Conservation (phyloP, 2,888 invertebrate species). For the Linnaemya tessellans region DNA sequence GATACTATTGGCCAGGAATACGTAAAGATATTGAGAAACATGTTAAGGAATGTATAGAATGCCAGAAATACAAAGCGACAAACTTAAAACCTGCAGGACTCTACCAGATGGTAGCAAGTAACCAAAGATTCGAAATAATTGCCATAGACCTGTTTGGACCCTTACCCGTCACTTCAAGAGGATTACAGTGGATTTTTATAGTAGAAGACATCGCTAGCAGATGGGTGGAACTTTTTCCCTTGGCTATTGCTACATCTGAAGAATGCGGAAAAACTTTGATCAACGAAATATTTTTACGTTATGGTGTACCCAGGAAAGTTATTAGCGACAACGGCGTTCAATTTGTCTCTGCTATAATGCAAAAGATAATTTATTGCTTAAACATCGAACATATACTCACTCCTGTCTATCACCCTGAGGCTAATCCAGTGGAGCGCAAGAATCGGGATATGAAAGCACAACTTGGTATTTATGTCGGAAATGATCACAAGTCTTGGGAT, state of each 20-base stretch:
- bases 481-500: no score
- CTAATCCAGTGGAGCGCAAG: no score
- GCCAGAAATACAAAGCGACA: slow-evolving; percentile 64
- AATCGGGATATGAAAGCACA: no score
- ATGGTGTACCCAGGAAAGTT: neutral
- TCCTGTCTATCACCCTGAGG: no score
- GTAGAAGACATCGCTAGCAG: neutral
- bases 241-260: neutral
- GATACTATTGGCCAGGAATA: slow-evolving; percentile 37
- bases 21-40: slow-evolving; percentile 17
- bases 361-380: neutral
- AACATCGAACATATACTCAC: no score
- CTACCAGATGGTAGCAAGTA: no score
- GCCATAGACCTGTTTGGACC: neutral
- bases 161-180: neutral
- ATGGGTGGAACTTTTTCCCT: neutral
- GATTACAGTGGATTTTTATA: neutral
- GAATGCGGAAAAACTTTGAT: neutral
- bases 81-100: slow-evolving; percentile 71
- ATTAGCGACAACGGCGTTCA: neutral
- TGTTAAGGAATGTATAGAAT: slow-evolving; percentile 48
- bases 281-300: neutral
- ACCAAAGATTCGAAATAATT: slow-evolving; percentile 70
- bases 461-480: no score
- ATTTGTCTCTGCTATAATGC: neutral